Evolutionary conservation across 2,888 invertebrate species (phyloP), one percentile per base, ranked within the genome.

Genomic region (Griposia aprilina): DNA sequence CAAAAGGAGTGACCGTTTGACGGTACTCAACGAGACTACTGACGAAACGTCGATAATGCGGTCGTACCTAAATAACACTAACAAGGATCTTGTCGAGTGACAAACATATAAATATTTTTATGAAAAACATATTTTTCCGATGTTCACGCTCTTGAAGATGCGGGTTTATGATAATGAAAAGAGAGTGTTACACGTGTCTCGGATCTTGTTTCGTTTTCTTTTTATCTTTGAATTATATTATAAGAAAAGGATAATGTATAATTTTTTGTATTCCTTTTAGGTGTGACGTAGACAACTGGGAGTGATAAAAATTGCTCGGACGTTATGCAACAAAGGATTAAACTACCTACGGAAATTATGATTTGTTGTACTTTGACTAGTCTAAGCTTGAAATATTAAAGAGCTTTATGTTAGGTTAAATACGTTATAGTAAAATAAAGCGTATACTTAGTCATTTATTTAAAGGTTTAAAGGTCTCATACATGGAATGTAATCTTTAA

Each of bases 161-260:
- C 7, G 48, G 50, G 67, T 48, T 63, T 78, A 57, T 63, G 50
- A 30, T 55, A 77, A 78, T 65, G 13, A 48, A 36, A 48, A 36
- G 17, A 17, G 13, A 66, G 59, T 57, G 36, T 41, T 59, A 41
- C 30, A 59, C 50, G 41, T 78, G 41, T 20, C 41, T 23, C 59
- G 36, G 20, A 48, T 66, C 8, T 50, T n/a, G 52, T 76, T 30
- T 45, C 11, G 7, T 69, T 69, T 26, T 52, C 3, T n/a, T 7
- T 30, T 41, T 20, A 20, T 23, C 11, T 67, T 13, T 48, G 10
- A 41, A 41, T 30, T 17, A n/a, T n/a, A 45, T 75, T 30, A 45
- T 15, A 2, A 52, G 6, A 15, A 30, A 50, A 30, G 30, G 6
- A n/a, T 74, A 45, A 52, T 36, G 20, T 11, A 48, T 48, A 17